These are phyloP conservation scores for Scarus forsteni DNA, from an alignment of 2,797 vertebrate species.

Conservation along the genomic window DNA sequence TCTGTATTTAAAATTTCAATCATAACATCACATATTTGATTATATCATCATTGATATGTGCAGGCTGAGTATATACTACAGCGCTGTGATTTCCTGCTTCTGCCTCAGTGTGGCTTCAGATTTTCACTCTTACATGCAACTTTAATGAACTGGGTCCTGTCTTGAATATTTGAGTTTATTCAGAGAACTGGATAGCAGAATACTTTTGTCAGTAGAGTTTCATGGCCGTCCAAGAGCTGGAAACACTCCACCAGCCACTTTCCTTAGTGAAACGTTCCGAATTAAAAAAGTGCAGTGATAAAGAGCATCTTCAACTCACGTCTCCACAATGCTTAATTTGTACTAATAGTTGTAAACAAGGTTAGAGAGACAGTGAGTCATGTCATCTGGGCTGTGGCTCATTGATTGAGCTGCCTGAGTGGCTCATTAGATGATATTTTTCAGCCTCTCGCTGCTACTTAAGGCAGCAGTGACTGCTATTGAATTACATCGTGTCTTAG, in stretches of 20 bases:
- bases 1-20: too few relatives aligned
- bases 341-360: conserved; percentile 15
- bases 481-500: neutral
- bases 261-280: conserved; percentile 2
- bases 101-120: too few relatives aligned
- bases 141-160: too few relatives aligned
- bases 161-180: too few relatives aligned
- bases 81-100: too few relatives aligned
- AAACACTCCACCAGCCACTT: conserved; percentile 1
- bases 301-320: neutral
- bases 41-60: too few relatives aligned
- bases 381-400: conserved; percentile 1
- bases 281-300: neutral
- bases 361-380: conserved; percentile 9
- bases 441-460: neutral
- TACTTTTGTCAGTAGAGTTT: neutral
- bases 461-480: conserved; percentile 3
- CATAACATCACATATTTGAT: too few relatives aligned
- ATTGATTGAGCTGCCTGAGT: conserved; percentile 8
- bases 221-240: neutral
- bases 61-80: too few relatives aligned
- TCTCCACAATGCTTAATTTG: neutral
- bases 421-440: neutral
- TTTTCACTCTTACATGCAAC: too few relatives aligned
- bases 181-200: neutral